Evolutionary conservation across 2,113 vertebrate species (phyloP).

Genomic region (Sinocyclocheilus grahami): DNA sequence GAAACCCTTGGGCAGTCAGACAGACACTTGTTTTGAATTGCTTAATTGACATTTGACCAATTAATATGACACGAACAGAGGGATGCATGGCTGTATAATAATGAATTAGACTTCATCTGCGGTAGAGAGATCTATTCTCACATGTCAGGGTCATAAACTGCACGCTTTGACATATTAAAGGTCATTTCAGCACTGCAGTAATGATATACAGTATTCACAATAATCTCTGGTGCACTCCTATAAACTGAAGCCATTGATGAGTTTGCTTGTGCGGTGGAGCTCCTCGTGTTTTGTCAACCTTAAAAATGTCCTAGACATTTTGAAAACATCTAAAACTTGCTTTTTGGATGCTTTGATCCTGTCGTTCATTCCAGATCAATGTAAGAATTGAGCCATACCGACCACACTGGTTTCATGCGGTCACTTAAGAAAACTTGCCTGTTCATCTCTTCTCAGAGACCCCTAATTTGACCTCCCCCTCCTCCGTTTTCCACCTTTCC

Average conservation of each 20-base stretch:
- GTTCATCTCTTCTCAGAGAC: constrained; percentile 31
- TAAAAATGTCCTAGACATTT: not conserved
- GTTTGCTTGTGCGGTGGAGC: not conserved
- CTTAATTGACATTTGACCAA: constrained; percentile 46
- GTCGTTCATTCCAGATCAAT: constrained; percentile 8
- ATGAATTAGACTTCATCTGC: not conserved
- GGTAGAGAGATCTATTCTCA: not conserved
- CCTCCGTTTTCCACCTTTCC: constrained; percentile 24
- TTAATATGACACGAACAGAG: not conserved
- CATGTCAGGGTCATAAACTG: not conserved
- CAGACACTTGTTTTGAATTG: constrained; percentile 39
- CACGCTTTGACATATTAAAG: constrained; percentile 19
- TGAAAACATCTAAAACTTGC: not conserved
- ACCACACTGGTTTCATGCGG: not conserved
- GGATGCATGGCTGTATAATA: not conserved
- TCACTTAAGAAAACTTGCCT: not conserved
- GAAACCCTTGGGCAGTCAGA: constrained; percentile 30
- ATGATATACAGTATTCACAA: not conserved
- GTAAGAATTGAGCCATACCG: not conserved
- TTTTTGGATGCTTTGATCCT: not conserved
- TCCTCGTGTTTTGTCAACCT: not conserved
- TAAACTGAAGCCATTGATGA: not conserved
- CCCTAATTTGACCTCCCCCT: constrained; percentile 2
- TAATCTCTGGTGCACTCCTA: not conserved
- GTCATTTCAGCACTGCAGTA: not conserved